A percentile compares a stretch with the other conserved stretches of the same genome.
phyloP scores from a whole-genome alignment of 2,113 vertebrate species.

The Antigone vipio region DNA sequence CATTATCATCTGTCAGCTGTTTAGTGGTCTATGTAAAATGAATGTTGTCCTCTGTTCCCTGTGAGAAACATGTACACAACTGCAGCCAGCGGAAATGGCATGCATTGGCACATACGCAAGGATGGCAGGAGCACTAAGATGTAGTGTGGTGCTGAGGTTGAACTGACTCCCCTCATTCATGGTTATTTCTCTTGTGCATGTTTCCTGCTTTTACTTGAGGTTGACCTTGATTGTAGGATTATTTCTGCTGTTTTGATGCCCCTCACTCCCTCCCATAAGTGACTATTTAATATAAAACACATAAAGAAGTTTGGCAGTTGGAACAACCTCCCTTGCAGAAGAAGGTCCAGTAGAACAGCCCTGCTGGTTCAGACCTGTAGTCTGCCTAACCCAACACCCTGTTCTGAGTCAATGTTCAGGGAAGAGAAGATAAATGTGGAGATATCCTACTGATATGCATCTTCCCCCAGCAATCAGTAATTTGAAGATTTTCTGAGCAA shows the following conservation, averaged over 20 bases:
- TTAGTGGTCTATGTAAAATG: slow-evolving; percentile 3
- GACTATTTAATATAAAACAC: neutral
- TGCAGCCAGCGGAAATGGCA: neutral
- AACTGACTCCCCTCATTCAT: neutral
- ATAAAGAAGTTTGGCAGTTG: neutral
- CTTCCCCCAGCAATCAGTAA: neutral
- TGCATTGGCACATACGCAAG: neutral
- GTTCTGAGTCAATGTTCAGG: neutral
- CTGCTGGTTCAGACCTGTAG: neutral
- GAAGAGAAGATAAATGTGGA: neutral
- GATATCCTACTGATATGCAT: neutral
- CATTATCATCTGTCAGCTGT: slow-evolving; percentile 33
- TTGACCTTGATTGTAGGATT: neutral
- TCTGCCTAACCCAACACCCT: neutral
- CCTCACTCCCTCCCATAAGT: neutral
- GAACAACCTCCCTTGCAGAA: neutral
- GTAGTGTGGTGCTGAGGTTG: neutral
- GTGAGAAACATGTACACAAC: neutral
- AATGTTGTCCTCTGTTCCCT: neutral
- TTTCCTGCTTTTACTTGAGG: neutral
- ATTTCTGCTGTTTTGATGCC: neutral
- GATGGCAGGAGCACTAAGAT: neutral
- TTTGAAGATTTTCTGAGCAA: neutral
- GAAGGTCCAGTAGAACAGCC: neutral
- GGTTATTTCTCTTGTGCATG: neutral